A percentile compares a stretch with the other conserved stretches of the same genome.
Conservation (phyloP, 1,140 invertebrate species). For the Leptinotarsa lineolata region DNA sequence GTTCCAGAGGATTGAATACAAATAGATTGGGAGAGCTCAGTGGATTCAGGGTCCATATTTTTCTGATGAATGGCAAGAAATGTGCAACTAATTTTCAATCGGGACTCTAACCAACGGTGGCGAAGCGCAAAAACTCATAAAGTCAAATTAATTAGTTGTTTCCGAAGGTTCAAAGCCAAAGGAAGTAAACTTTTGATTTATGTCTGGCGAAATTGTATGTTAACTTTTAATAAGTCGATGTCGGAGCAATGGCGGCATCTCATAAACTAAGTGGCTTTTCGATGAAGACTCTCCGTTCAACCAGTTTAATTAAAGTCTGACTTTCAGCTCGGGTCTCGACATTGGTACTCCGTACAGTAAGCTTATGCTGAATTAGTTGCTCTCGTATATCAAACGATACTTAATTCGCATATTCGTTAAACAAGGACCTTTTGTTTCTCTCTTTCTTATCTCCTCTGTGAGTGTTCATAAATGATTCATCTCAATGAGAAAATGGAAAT, state of each 20-base stretch:
- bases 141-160: neutral
- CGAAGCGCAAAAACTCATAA: neutral
- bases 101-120: neutral
- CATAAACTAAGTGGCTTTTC: conserved; percentile 27
- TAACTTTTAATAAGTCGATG: conserved; percentile 13
- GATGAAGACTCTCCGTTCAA: conserved; percentile 19
- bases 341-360: neutral
- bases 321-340: neutral
- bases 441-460: too few relatives aligned
- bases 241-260: conserved; percentile 16
- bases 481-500: too few relatives aligned
- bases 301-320: conserved; percentile 21
- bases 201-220: neutral
- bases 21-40: too few relatives aligned
- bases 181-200: conserved; percentile 5
- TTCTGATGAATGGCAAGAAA: too few relatives aligned
- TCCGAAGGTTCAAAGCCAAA: neutral
- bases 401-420: neutral
- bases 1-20: too few relatives aligned
- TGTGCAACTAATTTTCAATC: too few relatives aligned
- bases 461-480: too few relatives aligned
- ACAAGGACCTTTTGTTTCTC: too few relatives aligned
- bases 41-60: too few relatives aligned
- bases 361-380: neutral
- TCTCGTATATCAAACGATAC: neutral